Evolutionary conservation across 30 jellyfish, hydroid and myxozoan species (phyloP), one percentile per base, ranked within the genome.

Genomic region (Chironex yamaguchii): DNA sequence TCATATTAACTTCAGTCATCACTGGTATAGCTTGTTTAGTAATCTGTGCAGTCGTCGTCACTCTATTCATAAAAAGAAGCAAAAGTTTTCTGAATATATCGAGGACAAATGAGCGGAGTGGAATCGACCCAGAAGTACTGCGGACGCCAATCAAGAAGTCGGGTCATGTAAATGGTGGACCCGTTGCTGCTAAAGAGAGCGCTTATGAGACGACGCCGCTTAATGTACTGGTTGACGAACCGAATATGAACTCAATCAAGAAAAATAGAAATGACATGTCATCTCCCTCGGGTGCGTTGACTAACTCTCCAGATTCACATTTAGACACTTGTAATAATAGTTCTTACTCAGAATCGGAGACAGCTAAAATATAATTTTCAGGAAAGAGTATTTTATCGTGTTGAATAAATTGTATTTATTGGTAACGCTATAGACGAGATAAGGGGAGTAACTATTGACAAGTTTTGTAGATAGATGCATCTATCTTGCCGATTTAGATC

Each of bases 1-100:
- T 89, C 2, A 79, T 89, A 11, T 29, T 81, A 11, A 85, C 97
- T 14, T 82, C 86, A 23, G 93, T 35, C 33, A 71, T 31, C 0
- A 34, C 97, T 9, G 79, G 65, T 1, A 58, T 89, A 0, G 3
- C 71, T 12, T 89, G 97, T 31, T 36, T 80, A 25, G 67, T 89
- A 9, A 11, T 88, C n/a, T 75, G 93, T 62, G 32, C 54, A 14
- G 62, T 58, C 9, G 58, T 80, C 28, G 34, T 89, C 2, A 21
- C 54, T 1, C 71, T 85, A 72, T 32, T 68, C n/a, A 35, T 81
- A 20, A 70, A 36, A 48, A 67, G 97, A 9, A 42, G 58, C 58
- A 42, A 42, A 17, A 42, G 58, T 17, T 42, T 42, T 42, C 58
- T 42, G 9, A 42, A 42, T 42, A 42, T 42, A 6, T 9, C 58